Evolutionary conservation across 2,888 invertebrate species (phyloP), one percentile per base, ranked within the genome.

Genomic region (Sesia apiformis): DNA sequence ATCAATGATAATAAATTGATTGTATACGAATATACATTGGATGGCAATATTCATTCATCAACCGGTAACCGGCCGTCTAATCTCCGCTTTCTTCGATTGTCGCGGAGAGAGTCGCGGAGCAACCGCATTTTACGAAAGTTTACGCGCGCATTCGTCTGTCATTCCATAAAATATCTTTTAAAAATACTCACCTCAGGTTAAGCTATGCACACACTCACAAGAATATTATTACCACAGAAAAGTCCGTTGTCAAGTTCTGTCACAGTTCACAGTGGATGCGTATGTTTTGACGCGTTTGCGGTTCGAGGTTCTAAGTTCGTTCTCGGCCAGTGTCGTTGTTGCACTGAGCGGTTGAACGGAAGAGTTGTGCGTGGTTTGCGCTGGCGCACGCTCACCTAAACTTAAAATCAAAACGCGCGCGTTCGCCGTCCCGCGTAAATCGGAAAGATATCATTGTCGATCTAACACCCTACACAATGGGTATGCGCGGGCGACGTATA

Each of bases 311-410:
- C 79, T 75, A 78, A 85, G 86, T 86, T 87, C 84, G 84, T 78
- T 76, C 87, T 74, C 84, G 73, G 72, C 84, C 78, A 82, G 78
- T 76, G 87, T 78, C 80, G 81, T 78, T 68, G 73, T 77, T 71
- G 74, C 83, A 89, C 88, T 88, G 87, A 86, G 74, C 80, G 72
- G 66, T 65, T 68, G 72, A 70, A 74, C 78, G 80, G 84, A 82
- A 84, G 81, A 84, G 69, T 73, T 63, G 74, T 77, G 79, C 79
- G 77, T 74, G 69, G 51, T 49, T n/a, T 64, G 62, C 67, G 83
- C 84, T 59, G 60, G 81, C 85, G 84, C 84, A 78, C 78, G 77
- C 76, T 82, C 79, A 76, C 81, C 78, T 78, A 80, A 79, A 79
- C 78, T 76, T 78, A 76, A 74, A 78, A 73, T 72, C 65, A 78